phyloP scores from a whole-genome alignment of 1,140 invertebrate species.

The Pseudomyrmex pallidus region DNA sequence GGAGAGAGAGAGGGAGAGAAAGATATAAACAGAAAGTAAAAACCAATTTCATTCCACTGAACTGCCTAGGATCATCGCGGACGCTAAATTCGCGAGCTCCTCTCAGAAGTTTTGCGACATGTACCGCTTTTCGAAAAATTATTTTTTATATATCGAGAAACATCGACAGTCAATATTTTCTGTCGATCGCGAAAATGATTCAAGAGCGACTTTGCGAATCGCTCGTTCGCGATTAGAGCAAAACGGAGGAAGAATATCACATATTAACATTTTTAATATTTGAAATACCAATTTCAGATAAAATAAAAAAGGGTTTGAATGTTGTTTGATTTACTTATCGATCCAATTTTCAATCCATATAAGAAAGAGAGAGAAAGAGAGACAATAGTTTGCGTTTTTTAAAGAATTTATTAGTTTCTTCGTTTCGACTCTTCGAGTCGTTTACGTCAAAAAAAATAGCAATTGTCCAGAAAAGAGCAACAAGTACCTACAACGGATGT shows the following conservation, averaged over 20 bases:
- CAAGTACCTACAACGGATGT: conserved; percentile 43
- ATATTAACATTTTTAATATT: not conserved
- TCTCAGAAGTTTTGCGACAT: conserved; percentile 37
- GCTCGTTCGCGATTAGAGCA: not conserved
- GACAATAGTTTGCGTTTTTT: too few species aligned
- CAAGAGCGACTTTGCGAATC: conserved; percentile 30
- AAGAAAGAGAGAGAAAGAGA: too few species aligned
- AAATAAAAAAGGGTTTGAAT: not conserved
- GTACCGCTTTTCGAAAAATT: conserved; percentile 35
- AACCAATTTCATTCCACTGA: conserved; percentile 57
- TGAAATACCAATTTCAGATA: not conserved
- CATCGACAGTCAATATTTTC: not conserved
- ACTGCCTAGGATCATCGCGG: conserved; percentile 58
- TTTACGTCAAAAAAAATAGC: conserved; percentile 7
- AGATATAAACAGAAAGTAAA: not conserved
- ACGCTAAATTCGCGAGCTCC: conserved; percentile 39
- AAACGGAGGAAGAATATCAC: not conserved
- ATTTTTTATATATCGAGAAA: conserved; percentile 56
- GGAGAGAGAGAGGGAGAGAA: conserved; percentile 19
- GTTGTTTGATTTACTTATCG: not conserved
- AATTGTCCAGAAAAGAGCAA: conserved; percentile 24
- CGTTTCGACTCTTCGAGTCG: conserved; percentile 21
- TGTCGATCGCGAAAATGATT: conserved; percentile 31
- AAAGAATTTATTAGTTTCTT: not conserved
- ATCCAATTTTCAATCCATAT: too few species aligned